Base-by-base conservation (phyloP, 2,888 invertebrate genomes). In the Caradrina kadenii region DNA sequence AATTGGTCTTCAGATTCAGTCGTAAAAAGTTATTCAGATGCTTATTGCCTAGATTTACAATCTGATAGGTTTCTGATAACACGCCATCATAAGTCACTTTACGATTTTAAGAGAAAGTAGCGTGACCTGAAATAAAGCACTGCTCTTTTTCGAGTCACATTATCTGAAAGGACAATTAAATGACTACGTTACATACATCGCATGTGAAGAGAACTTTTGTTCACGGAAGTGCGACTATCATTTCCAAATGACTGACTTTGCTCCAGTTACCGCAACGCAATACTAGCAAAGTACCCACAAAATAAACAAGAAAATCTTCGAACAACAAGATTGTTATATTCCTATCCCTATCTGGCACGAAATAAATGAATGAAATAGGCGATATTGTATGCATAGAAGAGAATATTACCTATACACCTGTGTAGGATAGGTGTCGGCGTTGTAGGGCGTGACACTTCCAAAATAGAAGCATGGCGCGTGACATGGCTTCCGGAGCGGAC, bases 401-500 rank as follows among this genome's bases (percentile, higher is more conserved):
- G 45, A 49, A 66, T 55, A 56, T 64, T 39, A 54, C n/a, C n/a
- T 52, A 60, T 31, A 62, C 49, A 79, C 73, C 76, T 77, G 67
- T 55, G 39, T 55, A 55, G 39, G 13, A 35, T 68, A 59, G 55
- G 56, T 69, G 68, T 63, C 69, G 48, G 56, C 52, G 48, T 63
- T 55, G 52, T 67, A 59, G 72, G 72, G 81, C 73, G 75, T 79
- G 76, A 71, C 61, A 76, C 65, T 80, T 75, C 72, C 80, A 84
- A 81, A 83, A 80, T 74, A 63, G 76, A 72, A 79, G 63, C 74
- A 59, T 75, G 77, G 72, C 82, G 82, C 87, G 86, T 88, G 89
- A 87, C 89, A 78, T 72, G 76, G 85, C 82, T 89, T 91, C 93
- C 91, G 88, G 82, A 81, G 73, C 70, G 66, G 73, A 68, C 69